Evolutionary conservation across 1,140 invertebrate genomes (phyloP).

Genomic region (Drosophila santomea): DNA sequence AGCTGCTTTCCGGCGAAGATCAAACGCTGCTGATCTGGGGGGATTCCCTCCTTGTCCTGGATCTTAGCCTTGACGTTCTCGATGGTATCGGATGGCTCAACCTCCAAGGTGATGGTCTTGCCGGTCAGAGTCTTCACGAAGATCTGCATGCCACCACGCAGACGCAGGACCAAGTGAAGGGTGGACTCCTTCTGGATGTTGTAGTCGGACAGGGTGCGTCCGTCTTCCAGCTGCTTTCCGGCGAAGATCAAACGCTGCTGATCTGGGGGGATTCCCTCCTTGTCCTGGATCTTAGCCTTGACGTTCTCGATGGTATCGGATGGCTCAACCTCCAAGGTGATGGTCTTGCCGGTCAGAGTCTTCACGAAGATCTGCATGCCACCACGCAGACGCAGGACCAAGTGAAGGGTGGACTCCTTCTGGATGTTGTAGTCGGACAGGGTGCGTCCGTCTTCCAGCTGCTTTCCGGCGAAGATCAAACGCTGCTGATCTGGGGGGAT

Average conservation of each 20-base stretch:
- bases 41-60: conserved; percentile 85
- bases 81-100: conserved; percentile 92
- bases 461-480: conserved; percentile 48
- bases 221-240: conserved; percentile 92
- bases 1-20: background rate
- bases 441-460: conserved; percentile 41
- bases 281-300: conserved; percentile 91
- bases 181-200: conserved; percentile 96
- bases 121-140: conserved; percentile 90
- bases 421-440: conserved; percentile 87
- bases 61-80: conserved; percentile 93
- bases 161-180: conserved; percentile 93
- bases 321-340: conserved; percentile 92
- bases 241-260: conserved; percentile 90
- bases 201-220: conserved; percentile 88
- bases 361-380: conserved; percentile 93
- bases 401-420: conserved; percentile 91
- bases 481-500: conserved; percentile 49
- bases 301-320: conserved; percentile 93
- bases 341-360: conserved; percentile 93
- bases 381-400: conserved; percentile 89
- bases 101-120: conserved; percentile 93
- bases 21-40: conserved; percentile 1
- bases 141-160: conserved; percentile 81
- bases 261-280: conserved; percentile 90